Evolutionary conservation across 2,113 vertebrate genomes (phyloP).

Genomic region (Paracanthobrama guichenoti): DNA sequence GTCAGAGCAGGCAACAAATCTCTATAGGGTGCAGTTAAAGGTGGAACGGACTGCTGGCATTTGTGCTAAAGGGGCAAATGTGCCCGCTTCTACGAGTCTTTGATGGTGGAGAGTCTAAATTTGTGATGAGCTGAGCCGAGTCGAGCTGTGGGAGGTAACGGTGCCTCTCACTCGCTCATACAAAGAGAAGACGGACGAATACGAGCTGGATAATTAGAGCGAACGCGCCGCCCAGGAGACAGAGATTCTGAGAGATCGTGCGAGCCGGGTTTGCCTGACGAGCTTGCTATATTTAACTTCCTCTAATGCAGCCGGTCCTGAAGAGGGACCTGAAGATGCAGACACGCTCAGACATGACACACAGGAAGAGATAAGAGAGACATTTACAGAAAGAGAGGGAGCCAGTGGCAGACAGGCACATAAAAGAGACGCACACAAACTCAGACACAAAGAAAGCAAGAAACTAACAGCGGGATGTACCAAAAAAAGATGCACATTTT

Average conservation of each 20-base stretch:
- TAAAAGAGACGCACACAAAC: conserved; percentile 29
- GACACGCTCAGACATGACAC: conserved; percentile 32
- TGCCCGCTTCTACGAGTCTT: not conserved
- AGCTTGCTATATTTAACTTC: conserved; percentile 46
- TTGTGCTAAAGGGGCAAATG: not conserved
- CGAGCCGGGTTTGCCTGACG: conserved; percentile 27
- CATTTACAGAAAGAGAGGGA: conserved; percentile 30
- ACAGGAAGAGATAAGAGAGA: conserved; percentile 35
- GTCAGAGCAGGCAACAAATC: not conserved
- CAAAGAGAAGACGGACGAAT: not conserved
- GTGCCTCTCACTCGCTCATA: not conserved
- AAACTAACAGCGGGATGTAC: not conserved
- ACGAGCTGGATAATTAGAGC: conserved; percentile 46
- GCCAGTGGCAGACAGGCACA: conserved; percentile 20
- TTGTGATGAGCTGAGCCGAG: not conserved
- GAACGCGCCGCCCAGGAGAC: conserved; percentile 30
- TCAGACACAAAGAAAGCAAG: conserved; percentile 3
- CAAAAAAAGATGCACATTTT: not conserved
- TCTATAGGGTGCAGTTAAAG: not conserved
- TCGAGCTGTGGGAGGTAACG: not conserved
- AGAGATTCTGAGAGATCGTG: conserved; percentile 9
- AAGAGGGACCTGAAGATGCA: conserved; percentile 29
- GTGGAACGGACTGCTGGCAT: not conserved
- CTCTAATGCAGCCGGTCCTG: conserved; percentile 17
- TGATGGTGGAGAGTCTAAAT: conserved; percentile 26